Evolutionary conservation across 2,888 invertebrate species (phyloP), one percentile per base, ranked within the genome.

Genomic region (Tinea pellionella): DNA sequence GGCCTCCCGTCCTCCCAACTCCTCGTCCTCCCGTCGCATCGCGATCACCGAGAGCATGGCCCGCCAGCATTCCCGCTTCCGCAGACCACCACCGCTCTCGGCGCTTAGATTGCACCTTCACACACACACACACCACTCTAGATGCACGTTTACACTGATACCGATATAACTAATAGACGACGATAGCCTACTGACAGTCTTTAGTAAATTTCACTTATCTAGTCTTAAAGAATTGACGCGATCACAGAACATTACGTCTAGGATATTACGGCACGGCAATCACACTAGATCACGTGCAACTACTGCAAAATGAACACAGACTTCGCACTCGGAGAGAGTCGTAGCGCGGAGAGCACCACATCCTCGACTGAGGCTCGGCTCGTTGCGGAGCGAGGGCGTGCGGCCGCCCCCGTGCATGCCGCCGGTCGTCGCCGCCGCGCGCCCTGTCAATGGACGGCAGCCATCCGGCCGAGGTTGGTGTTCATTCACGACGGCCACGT

Each of bases 11-110:
- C 80, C 78, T 73, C 80, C 85, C 73, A 85, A 75, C 78, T 86
- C 86, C 85, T 89, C 89, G 86, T 90, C 92, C 89, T 90, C 91
- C 90, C 92, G 92, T 86, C 92, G 91, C 92, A 92, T 93, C 87
- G 92, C 90, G 89, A 92, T 89, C 90, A 90, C 86, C 77, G 86
- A 85, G 78, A 87, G 85, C 86, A 87, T 86, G 77, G 86, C 86
- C 81, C 84, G 81, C 73, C 80, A 75, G 82, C 86, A 85, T 76
- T 67, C 74, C 66, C 69, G 67, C 75, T 74, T 69, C 71, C 69
- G 69, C 68, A 68, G 67, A 69, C 70, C 68, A 63, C 59, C 65
- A 63, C 60, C 42, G 61, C 61, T 30, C 59, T 12, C 53, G 41
- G 32, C 63, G 53, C 59, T 24, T 32, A 61, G 53, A 63, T 66